A percentile compares a stretch with the other conserved stretches of the same genome.
These are phyloP conservation scores for Hirundo rustica DNA, from an alignment of 2,797 vertebrate genomes.

Conservation along the genomic window DNA sequence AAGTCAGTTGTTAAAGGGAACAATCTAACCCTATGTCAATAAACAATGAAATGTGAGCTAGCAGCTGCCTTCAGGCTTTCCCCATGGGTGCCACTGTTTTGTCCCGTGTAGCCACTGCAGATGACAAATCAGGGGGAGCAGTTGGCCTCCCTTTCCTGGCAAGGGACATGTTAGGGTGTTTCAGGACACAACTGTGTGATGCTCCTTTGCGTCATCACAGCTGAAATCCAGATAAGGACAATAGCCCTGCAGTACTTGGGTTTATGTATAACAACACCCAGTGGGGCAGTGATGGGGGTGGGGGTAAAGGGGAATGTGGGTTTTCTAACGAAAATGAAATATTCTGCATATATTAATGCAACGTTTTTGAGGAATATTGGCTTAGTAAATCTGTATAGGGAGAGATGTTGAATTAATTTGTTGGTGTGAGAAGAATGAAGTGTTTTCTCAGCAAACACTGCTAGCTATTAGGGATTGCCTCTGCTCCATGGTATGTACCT, in stretches of 20 bases:
- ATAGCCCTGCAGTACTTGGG: neutral
- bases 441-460: neutral
- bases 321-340: neutral
- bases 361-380: neutral
- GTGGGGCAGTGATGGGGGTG: neutral
- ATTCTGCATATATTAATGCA: neutral
- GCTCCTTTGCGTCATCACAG: neutral
- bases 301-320: neutral
- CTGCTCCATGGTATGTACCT: fast-evolving
- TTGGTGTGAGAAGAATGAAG: neutral
- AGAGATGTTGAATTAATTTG: neutral
- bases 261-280: neutral
- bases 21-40: fast-evolving
- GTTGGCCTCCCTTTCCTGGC: neutral
- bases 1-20: neutral
- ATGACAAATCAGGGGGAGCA: neutral
- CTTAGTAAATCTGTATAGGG: neutral
- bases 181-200: neutral
- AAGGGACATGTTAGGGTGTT: neutral
- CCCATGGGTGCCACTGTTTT: neutral
- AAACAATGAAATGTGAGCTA: neutral
- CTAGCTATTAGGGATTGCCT: neutral
- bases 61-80: neutral
- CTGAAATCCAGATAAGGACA: neutral
- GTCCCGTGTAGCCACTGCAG: neutral